phyloP scores from a whole-genome alignment of 2,888 invertebrate species.

The Margaritifera margaritifera region DNA sequence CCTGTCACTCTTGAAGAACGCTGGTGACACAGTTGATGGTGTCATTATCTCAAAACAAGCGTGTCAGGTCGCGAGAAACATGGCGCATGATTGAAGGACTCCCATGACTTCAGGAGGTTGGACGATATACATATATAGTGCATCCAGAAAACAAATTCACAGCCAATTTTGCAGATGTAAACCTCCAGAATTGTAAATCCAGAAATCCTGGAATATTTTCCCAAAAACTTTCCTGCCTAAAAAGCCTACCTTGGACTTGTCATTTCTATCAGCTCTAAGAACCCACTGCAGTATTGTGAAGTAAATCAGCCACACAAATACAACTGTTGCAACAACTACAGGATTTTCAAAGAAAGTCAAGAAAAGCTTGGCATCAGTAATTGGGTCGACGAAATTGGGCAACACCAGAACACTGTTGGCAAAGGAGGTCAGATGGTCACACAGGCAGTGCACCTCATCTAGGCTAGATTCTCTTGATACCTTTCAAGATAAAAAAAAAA shows the following conservation, averaged over 20 bases:
- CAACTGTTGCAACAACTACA: conserved; percentile 48
- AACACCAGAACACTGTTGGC: conserved; percentile 50
- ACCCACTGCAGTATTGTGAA: conserved; percentile 54
- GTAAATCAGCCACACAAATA: conserved; percentile 54
- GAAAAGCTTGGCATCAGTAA: conserved; percentile 49
- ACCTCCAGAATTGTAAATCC: too few species aligned
- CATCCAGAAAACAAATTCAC: too few species aligned
- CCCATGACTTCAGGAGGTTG: too few species aligned
- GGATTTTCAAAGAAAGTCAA: conserved; percentile 63
- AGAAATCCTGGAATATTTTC: too few species aligned
- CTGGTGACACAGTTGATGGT: too few species aligned
- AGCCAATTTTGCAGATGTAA: too few species aligned
- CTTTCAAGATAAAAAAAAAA: conserved; percentile 26
- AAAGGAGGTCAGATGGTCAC: conserved; percentile 54
- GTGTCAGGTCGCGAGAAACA: too few species aligned
- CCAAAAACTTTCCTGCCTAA: too few species aligned
- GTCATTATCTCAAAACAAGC: too few species aligned
- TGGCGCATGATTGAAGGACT: too few species aligned
- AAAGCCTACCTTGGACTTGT: conserved; percentile 41
- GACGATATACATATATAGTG: too few species aligned
- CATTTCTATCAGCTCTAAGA: conserved; percentile 43
- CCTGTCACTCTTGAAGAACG: too few species aligned
- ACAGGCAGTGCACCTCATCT: conserved; percentile 42
- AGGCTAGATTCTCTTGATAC: conserved; percentile 32
- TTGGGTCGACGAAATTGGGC: conserved; percentile 50